A percentile compares a stretch with the other conserved stretches of the same genome.
Evolutionary conservation across 2,888 invertebrate species (phyloP).

Genomic region (Myathropa florea): DNA sequence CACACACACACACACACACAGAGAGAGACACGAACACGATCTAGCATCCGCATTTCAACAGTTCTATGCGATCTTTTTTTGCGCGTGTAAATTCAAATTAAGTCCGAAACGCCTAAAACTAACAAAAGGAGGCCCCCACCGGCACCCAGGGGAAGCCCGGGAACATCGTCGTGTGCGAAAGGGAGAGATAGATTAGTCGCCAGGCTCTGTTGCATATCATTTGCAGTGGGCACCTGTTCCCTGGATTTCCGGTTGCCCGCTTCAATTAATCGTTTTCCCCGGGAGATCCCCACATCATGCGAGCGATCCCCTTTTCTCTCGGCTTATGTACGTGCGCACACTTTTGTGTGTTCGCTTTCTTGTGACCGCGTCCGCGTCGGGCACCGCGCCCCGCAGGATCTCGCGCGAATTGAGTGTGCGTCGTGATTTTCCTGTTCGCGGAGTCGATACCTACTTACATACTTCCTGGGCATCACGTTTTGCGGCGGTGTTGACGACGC

Average conservation of each 20-base stretch:
- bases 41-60: constrained; percentile 52
- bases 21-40: not conserved
- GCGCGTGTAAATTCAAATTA: constrained; percentile 63
- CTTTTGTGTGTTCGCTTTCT: not conserved
- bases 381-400: not conserved
- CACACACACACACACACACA: not conserved
- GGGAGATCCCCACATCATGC: not conserved
- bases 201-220: constrained; percentile 67
- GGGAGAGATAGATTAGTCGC: constrained; percentile 10
- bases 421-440: constrained; percentile 61
- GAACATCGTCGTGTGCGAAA: not conserved
- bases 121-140: constrained; percentile 30
- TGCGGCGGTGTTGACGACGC: constrained; percentile 16
- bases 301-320: not conserved
- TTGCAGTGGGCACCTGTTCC: constrained; percentile 69
- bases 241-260: constrained; percentile 70
- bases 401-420: constrained; percentile 12
- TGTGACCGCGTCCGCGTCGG: not conserved
- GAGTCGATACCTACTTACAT: not conserved
- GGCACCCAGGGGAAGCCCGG: not conserved
- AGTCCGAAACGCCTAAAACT: constrained; percentile 37
- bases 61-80: not conserved
- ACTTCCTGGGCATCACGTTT: not conserved
- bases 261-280: constrained; percentile 65
- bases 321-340: not conserved